Conservation (phyloP, 1,140 invertebrate genomes). For the Brachionus rotundiformis region DNA sequence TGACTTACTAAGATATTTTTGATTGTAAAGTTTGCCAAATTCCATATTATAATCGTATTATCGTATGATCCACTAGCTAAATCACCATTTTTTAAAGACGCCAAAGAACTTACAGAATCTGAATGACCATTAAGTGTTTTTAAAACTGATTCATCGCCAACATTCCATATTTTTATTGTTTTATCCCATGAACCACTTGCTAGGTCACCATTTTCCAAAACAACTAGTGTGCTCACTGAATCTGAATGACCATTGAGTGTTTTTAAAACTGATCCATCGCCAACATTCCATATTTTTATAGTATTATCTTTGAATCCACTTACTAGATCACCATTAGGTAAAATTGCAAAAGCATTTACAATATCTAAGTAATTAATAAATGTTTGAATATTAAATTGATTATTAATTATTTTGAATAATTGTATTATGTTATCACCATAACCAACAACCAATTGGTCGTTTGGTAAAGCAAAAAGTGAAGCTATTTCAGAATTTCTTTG, state of each 20-base stretch:
- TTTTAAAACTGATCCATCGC: neutral
- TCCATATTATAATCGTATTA: conserved; percentile 3
- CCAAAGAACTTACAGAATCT: neutral
- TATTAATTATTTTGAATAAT: neutral
- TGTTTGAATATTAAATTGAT: neutral
- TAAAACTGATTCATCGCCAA: neutral
- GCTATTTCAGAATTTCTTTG: neutral
- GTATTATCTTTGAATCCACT: conserved; percentile 11
- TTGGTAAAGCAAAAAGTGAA: neutral
- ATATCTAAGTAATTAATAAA: neutral
- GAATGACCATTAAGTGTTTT: neutral
- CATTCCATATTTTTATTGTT: conserved; percentile 33
- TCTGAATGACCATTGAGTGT: neutral
- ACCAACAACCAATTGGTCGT: neutral
- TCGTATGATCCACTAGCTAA: conserved; percentile 3
- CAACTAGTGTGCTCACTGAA: neutral
- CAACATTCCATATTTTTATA: conserved; percentile 32
- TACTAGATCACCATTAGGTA: conserved; percentile 10
- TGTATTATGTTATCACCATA: neutral
- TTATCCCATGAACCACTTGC: conserved; percentile 1
- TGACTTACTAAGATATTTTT: neutral
- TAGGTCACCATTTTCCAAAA: neutral
- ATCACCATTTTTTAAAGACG: neutral
- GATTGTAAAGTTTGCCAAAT: neutral
- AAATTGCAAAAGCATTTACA: neutral